Evolutionary conservation across 1,140 invertebrate genomes (phyloP).

Genomic region (Microplitis mediator): DNA sequence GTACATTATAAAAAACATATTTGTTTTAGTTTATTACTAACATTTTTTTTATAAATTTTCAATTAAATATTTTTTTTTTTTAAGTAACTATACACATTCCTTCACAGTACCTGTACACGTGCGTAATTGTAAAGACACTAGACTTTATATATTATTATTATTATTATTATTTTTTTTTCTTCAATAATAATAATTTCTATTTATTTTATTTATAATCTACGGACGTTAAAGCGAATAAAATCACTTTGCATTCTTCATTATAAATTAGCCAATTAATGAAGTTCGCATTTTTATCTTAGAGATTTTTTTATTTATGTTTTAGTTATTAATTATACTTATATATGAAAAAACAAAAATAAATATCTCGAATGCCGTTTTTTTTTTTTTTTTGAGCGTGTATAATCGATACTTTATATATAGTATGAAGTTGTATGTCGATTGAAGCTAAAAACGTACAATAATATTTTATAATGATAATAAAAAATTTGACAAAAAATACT

Average conservation of each 20-base stretch:
- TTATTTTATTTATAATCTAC: constrained; percentile 39
- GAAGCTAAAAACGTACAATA: neutral
- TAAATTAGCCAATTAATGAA: constrained; percentile 6
- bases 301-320: neutral
- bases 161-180: neutral
- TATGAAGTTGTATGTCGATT: neutral
- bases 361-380: constrained; percentile 1
- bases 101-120: constrained; percentile 34
- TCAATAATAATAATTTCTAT: constrained; percentile 42
- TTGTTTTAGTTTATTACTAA: no score
- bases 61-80: constrained; percentile 1
- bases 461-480: constrained; percentile 8
- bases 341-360: constrained; percentile 1
- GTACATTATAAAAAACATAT: constrained; percentile 28
- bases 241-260: constrained; percentile 47
- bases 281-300: neutral
- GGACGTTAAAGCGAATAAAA: constrained; percentile 55
- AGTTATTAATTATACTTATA: neutral
- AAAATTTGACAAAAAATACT: constrained; percentile 8
- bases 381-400: constrained; percentile 1
- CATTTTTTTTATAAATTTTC: neutral
- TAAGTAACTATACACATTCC: neutral
- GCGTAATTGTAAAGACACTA: constrained; percentile 26
- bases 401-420: constrained; percentile 2
- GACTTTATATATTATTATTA: neutral